phyloP scores from a whole-genome alignment of 1,140 invertebrate genomes.

The Drosophila malerkotliana region DNA sequence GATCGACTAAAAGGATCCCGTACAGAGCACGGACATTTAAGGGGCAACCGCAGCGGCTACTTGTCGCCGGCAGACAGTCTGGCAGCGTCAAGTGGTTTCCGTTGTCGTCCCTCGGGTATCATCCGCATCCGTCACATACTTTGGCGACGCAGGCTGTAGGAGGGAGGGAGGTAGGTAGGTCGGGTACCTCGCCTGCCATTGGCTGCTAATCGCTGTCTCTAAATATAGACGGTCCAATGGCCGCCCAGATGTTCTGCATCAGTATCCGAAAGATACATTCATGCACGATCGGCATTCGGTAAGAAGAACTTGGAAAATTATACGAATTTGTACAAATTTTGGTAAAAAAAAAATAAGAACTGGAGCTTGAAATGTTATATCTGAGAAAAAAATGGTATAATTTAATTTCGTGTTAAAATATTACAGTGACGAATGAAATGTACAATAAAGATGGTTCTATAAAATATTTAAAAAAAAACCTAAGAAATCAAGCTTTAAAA shows the following conservation, averaged over 20 bases:
- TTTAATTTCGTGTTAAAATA: too few relatives aligned
- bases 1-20: slow-evolving; percentile 63
- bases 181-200: slow-evolving; percentile 49
- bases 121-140: not conserved
- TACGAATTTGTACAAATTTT: not conserved
- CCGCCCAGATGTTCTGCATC: slow-evolving; percentile 66
- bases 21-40: slow-evolving; percentile 40
- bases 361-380: too few relatives aligned
- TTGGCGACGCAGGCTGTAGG: not conserved
- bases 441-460: too few relatives aligned
- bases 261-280: slow-evolving; percentile 28
- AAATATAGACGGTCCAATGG: slow-evolving; percentile 70
- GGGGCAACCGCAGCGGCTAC: slow-evolving; percentile 20
- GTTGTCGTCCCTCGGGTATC: slow-evolving; percentile 5
- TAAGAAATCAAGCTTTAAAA: too few relatives aligned
- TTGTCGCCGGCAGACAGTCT: slow-evolving; percentile 65
- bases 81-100: slow-evolving; percentile 64
- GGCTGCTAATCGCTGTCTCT: slow-evolving; percentile 76
- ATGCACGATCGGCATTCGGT: not conserved
- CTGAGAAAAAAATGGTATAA: too few relatives aligned
- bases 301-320: not conserved
- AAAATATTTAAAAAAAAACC: too few relatives aligned
- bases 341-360: too few relatives aligned
- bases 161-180: not conserved
- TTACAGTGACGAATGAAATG: too few relatives aligned